Conservation (phyloP, 1,140 invertebrate species). For the Heliconius eleuchia region DNA sequence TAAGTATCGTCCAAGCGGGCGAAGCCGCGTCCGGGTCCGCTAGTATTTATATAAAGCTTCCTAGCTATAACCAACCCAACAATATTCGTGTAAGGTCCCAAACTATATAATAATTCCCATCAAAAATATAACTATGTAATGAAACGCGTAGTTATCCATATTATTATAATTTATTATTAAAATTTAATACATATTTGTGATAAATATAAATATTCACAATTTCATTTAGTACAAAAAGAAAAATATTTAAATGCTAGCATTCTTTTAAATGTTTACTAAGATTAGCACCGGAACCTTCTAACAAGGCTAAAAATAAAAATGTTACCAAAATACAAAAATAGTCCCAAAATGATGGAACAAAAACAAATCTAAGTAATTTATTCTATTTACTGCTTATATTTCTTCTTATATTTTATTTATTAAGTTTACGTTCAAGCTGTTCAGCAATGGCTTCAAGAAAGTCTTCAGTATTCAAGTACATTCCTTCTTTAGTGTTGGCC, state of each 20-base stretch:
- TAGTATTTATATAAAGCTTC: no score
- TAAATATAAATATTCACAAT: constrained; percentile 1
- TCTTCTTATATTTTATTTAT: constrained; percentile 52
- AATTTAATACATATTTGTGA: not conserved
- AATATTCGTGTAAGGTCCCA: no score
- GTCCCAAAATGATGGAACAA: constrained; percentile 11
- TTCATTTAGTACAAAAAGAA: not conserved
- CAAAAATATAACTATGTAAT: not conserved
- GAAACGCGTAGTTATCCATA: not conserved
- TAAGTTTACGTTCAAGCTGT: constrained; percentile 84
- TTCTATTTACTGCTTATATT: not conserved
- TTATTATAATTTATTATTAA: not conserved
- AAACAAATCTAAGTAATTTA: not conserved
- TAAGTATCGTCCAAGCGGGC: no score
- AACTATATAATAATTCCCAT: no score
- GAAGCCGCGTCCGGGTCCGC: no score
- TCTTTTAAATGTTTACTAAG: not conserved
- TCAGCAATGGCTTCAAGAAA: constrained; percentile 92
- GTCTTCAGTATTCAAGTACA: constrained; percentile 93
- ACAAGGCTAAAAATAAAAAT: not conserved
- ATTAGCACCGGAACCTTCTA: constrained; percentile 19
- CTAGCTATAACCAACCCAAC: no score
- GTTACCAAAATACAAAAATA: not conserved
- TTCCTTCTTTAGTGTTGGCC: constrained; percentile 87
- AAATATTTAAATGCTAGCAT: not conserved